Base-by-base conservation (phyloP, 1,140 invertebrate species). In the Drosophila mayri region DNA sequence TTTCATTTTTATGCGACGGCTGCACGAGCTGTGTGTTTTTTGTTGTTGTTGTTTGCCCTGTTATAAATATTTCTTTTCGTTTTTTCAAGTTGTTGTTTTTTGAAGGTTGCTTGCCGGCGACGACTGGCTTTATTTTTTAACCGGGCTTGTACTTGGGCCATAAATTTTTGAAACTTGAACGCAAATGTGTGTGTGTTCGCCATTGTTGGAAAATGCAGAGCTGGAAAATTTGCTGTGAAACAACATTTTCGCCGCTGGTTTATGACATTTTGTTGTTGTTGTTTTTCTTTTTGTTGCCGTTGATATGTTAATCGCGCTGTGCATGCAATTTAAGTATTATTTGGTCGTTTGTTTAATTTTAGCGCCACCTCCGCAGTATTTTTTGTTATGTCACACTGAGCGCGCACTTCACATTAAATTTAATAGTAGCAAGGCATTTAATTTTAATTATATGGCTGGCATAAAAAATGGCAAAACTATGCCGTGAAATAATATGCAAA, bases 291-390 rank as follows among this genome's bases (percentile, higher is more conserved):
- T 66, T 67, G 71, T 59, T 40, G 35, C 54, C 68, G 86, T 88
- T 88, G 84, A 88, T 88, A 87, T 87, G 84, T 87, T 87, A 87
- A 87, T 87, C 83, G 80, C 61, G 54, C 35, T 70, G 66, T 66
- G 80, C 83, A 88, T 83, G 84, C 84, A 77, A 87, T 80, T 87
- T 77, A 70, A 82, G 47, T 84, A 80, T 87, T 88, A 87, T 66
- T 58, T 64, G 63, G 64, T 79, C 76, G 72, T 83, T 82, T 87
- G 79, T 71, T 76, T 62, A 76, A 75, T 62, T 86, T 65, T 66
- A 52, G 62, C 59, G 35, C 55, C 73, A 67, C 72, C 74, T 43
- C 9, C 22, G 52, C 67, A 30, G 54, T 44, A 62, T 72, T 55
- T 59, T 59, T 64, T 72, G 22, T 47, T 25, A 47, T 57, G 47